Evolutionary conservation across 2,113 vertebrate genomes (phyloP), one percentile per base, ranked within the genome.

Genomic region (Protobothrops flavoviridis): DNA sequence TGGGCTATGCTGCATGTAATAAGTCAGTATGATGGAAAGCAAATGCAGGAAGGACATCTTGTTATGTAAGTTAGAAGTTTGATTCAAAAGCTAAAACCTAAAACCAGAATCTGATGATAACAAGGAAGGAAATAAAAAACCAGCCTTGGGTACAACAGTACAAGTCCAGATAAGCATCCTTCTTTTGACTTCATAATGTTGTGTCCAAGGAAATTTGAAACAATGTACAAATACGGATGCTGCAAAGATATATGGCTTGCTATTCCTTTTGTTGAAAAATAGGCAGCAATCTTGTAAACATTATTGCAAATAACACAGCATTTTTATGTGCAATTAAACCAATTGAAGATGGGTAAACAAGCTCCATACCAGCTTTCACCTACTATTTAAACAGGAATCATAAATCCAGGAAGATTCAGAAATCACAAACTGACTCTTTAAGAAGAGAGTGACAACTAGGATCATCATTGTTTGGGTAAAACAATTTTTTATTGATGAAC

Each of bases 21-120:
- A 93, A 94, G 87, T 94, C 69, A 93, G 88, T 85, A 23, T 55
- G 69, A 93, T 29, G 90, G 91, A 93, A 53, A 45, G 45, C 48
- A 90, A 92, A 64, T 39, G 64, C 15, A 81, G 43, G 88, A 92
- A 95, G 91, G 92, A 21, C 23, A 52, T 91, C 88, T 93, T 90
- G 8, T 56, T 92, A 21, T 1, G 0, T 9, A 61, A 91, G 59
- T 90, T 91, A 55, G 12, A 85, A 64, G 8, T 59, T 85, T 56
- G 17, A 43, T 56, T 64, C 88, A 39, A 61, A 9, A 88, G 81
- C 90, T 93, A 45, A 69, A 53, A 91, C 55, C 43, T 93, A 45
- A 69, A 50, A 91, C 55, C 43, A 53, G 88, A 20, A 85, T 39
- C 43, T 52, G 39, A 59, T 52, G 12, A 93, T 55, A 86, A 85